These are phyloP conservation scores for Rhabdomys dilectus DNA, from an alignment of 2,113 vertebrate genomes.

Conservation along the genomic window DNA sequence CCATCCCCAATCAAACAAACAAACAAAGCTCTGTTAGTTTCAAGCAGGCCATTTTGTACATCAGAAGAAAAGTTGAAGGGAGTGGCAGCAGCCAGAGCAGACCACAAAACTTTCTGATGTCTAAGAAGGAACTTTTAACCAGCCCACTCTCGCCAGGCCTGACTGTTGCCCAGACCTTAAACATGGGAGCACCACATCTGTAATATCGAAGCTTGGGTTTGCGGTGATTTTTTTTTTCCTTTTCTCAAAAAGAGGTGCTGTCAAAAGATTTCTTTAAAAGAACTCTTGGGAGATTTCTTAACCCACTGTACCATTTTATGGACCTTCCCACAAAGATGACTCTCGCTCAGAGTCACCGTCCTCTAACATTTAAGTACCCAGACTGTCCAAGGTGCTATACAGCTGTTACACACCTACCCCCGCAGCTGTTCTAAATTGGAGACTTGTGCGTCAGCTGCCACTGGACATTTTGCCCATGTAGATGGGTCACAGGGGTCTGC, in stretches of 20 bases:
- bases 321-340: slow-evolving; percentile 73
- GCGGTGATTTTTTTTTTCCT: not conserved
- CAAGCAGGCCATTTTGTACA: slow-evolving; percentile 40
- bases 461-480: slow-evolving; percentile 56
- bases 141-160: not conserved
- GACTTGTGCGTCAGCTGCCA: slow-evolving; percentile 35
- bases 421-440: slow-evolving; percentile 55
- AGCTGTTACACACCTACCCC: slow-evolving; percentile 45
- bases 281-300: slow-evolving; percentile 68
- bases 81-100: not conserved
- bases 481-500: slow-evolving; percentile 55
- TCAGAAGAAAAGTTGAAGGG: not conserved
- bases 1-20: slow-evolving; percentile 29
- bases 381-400: slow-evolving; percentile 75
- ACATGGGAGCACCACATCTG: slow-evolving; percentile 16
- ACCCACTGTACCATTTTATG: slow-evolving; percentile 66
- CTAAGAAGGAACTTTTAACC: not conserved
- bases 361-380: slow-evolving; percentile 73
- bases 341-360: slow-evolving; percentile 49
- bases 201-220: slow-evolving; percentile 45
- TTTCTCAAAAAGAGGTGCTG: slow-evolving; percentile 49
- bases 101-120: not conserved
- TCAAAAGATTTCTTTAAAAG: slow-evolving; percentile 65
- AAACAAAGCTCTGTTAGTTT: not conserved
- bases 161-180: not conserved